Percentiles rank a stretch among this genome's conserved stretches.
phyloP scores from a whole-genome alignment of 2,797 vertebrate genomes.

The Myiotriccus ornatus region DNA sequence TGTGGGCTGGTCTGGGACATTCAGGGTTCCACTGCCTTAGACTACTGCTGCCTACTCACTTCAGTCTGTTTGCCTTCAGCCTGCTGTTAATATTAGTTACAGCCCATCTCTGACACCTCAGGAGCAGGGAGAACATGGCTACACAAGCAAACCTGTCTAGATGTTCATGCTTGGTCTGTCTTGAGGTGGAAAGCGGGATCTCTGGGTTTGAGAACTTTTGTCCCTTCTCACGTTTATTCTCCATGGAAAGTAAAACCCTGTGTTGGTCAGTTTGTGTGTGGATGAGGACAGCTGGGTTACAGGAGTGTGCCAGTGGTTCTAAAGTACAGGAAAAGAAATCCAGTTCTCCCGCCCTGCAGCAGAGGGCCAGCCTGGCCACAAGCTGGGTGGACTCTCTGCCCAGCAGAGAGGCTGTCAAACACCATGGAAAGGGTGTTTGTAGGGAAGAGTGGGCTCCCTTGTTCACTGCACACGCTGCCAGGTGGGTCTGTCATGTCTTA shows the following conservation, averaged over 20 bases:
- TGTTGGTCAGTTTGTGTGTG: neutral
- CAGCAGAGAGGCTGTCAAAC: neutral
- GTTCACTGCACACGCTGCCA: accelerated
- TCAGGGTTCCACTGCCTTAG: neutral
- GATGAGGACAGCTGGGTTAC: neutral
- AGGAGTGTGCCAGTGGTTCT: neutral
- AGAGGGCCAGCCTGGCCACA: neutral
- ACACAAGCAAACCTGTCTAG: neutral
- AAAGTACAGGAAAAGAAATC: neutral
- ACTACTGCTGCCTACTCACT: neutral
- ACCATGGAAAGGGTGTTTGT: neutral
- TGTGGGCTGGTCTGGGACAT: neutral
- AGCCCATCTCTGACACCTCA: neutral
- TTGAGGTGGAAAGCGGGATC: neutral
- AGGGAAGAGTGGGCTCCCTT: neutral
- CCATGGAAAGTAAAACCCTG: neutral
- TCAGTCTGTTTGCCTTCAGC: neutral
- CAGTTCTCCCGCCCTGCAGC: neutral
- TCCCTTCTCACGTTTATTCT: neutral
- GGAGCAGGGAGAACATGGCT: neutral
- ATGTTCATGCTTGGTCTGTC: neutral
- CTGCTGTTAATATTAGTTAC: neutral
- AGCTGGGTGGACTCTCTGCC: neutral
- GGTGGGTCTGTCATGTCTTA: neutral
- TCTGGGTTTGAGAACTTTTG: neutral